Evolutionary conservation across 2,797 vertebrate genomes (phyloP).

Genomic region (Sitta carolinensis): DNA sequence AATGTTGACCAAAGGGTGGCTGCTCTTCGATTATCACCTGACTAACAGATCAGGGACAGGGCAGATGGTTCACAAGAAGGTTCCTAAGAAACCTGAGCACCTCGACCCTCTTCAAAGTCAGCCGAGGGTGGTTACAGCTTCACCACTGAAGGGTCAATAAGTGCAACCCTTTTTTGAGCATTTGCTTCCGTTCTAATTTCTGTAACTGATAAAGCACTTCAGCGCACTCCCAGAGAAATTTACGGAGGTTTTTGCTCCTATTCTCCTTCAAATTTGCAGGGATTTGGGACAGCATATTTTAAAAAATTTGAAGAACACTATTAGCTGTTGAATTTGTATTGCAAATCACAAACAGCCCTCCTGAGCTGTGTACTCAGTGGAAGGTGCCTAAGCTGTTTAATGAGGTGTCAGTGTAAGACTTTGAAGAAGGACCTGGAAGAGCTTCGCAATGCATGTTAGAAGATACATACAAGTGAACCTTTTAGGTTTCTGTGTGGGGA

Average conservation of each 20-base stretch:
- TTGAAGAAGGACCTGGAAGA: not conserved
- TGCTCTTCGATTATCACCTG: not conserved
- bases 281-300: not conserved
- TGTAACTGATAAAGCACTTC: rapidly evolving
- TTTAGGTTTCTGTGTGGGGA: not conserved
- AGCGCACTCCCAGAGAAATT: not conserved
- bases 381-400: not conserved
- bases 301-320: not conserved
- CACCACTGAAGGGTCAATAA: not conserved
- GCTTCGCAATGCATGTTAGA: not conserved
- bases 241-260: not conserved
- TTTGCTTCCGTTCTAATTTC: not conserved
- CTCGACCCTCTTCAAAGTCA: not conserved
- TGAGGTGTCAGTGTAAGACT: not conserved
- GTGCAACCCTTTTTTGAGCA: not conserved
- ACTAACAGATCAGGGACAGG: not conserved
- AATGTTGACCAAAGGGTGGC: conserved; percentile 4
- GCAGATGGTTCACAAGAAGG: not conserved
- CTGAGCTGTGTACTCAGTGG: not conserved
- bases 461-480: rapidly evolving
- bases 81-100: not conserved
- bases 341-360: not conserved
- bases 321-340: not conserved
- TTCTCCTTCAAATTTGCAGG: not conserved
- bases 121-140: not conserved